phyloP scores from a whole-genome alignment of 2,113 vertebrate genomes.

The Pteronura brasiliensis region DNA sequence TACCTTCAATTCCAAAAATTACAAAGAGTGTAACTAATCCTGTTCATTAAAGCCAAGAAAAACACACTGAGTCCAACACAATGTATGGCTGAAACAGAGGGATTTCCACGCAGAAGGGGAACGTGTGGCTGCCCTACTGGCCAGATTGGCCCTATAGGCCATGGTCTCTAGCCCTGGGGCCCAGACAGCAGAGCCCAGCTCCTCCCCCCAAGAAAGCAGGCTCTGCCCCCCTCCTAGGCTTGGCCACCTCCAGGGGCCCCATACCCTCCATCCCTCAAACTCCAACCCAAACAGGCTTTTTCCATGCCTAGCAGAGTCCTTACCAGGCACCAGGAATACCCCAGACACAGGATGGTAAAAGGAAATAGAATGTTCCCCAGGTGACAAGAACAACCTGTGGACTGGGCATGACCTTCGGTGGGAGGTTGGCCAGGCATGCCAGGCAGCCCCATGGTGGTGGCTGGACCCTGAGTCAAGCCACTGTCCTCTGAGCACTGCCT shows the following conservation, averaged over 20 bases:
- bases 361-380: not conserved
- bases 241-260: not conserved
- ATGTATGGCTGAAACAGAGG: constrained; percentile 3
- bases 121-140: not conserved
- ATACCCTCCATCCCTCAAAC: too few relatives aligned
- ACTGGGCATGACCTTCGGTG: not conserved
- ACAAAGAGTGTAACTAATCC: constrained; percentile 71
- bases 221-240: not conserved
- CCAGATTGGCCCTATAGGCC: accelerated
- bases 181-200: not conserved
- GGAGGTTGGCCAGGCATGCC: not conserved
- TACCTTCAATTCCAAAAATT: constrained; percentile 80
- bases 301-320: not conserved
- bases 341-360: not conserved
- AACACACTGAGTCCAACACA: constrained; percentile 43
- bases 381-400: not conserved
- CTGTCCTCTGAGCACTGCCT: not conserved
- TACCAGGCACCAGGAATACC: not conserved
- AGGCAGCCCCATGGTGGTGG: not conserved
- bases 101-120: not conserved
- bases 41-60: constrained; percentile 69
- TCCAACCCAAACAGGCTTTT: not conserved
- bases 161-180: not conserved
- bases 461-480: too few relatives aligned
- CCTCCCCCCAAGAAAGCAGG: not conserved